Evolutionary conservation across 2,888 invertebrate genomes (phyloP), one percentile per base, ranked within the genome.

Genomic region (Omphaloscelis lunosa): DNA sequence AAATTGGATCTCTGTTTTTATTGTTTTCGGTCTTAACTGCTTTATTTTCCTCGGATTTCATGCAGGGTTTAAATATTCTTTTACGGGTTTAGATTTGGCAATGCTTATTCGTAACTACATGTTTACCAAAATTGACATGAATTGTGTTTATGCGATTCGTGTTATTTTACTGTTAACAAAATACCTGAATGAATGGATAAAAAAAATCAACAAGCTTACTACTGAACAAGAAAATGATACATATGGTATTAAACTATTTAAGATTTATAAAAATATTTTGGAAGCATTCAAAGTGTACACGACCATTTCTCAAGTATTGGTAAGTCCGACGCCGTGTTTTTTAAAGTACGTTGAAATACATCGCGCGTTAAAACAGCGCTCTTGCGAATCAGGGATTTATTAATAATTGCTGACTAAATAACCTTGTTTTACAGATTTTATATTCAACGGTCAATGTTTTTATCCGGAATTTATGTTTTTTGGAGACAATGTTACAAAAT

Each of bases 91-190:
- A 2, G 9, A 67, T 41, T 63, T 5, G 39, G 70, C 48, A 48
- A 48, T 48, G 0, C 17, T 48, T 17, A 48, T 48, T 48, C 17
- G 48, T 48, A 48, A 48, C 48, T 48, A 2, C 17, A 48, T 48
- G 17, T 1, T 48, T 17, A 48, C 48, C 41, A 3, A 48, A 8
- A 3, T 6, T 39, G 77, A 84, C 29, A 23, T 82, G 6, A 78
- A 85, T 17, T 58, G 68, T 1, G 20, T 82, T 53, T 80, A 84
- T 62, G 51, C 75, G 20, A 72, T 71, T 45, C 53, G 73, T 29
- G 20, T 78, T 0, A 48, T 78, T 17, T 51, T 67, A 20, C 29
- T 85, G 12, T 53, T 84, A 20, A 78, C 53, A 3, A 72, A 76
- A 17, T 75, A 68, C 27, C 53, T 84, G 1, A 48, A 61, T 27